Conservation (phyloP, 2,888 invertebrate species). For the Diabrotica balteata region DNA sequence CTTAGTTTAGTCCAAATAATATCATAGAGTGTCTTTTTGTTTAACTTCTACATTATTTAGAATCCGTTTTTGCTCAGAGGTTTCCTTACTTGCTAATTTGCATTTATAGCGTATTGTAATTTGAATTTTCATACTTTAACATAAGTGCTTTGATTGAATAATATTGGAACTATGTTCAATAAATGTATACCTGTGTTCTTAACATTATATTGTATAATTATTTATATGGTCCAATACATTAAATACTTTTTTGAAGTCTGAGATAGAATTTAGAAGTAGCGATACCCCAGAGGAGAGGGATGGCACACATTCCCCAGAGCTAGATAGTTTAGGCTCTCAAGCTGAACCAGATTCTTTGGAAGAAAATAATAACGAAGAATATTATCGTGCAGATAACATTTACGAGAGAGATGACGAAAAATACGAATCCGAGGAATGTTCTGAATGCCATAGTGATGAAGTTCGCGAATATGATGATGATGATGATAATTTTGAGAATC, state of each 20-base stretch:
- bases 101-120: too few species aligned
- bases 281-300: slow-evolving; percentile 3
- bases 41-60: too few species aligned
- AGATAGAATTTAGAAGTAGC: slow-evolving; percentile 28
- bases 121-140: too few species aligned
- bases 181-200: too few species aligned
- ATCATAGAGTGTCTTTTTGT: too few species aligned
- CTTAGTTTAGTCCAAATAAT: too few species aligned
- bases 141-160: too few species aligned
- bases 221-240: too few species aligned
- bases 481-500: slow-evolving; percentile 29
- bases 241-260: slow-evolving; percentile 22
- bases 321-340: slow-evolving; percentile 18
- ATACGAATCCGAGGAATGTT: slow-evolving; percentile 20
- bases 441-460: slow-evolving; percentile 6
- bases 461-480: slow-evolving; percentile 39
- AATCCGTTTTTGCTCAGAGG: too few species aligned
- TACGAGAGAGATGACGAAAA: slow-evolving; percentile 52
- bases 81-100: too few species aligned
- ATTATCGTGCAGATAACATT: slow-evolving; percentile 27
- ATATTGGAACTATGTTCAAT: too few species aligned
- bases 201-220: too few species aligned
- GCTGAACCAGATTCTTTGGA: slow-evolving; percentile 40
- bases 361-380: slow-evolving; percentile 35
- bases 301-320: slow-evolving; percentile 16